Percentiles rank a stretch among this genome's conserved stretches.
Evolutionary conservation across 1,140 invertebrate species (phyloP).

Genomic region (Drosophila rhopaloa): DNA sequence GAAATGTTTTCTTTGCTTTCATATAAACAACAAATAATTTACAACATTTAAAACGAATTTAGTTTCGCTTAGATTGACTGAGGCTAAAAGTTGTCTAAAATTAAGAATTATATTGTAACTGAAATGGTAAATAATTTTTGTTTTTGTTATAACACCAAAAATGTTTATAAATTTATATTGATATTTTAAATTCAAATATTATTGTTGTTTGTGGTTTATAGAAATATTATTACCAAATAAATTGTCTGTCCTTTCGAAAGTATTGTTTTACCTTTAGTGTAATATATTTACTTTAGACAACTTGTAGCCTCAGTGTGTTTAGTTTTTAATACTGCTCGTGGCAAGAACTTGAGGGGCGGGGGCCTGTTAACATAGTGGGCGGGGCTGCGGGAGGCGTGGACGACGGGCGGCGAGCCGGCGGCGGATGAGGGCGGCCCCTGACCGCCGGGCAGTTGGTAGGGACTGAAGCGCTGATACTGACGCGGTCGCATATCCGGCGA

Average conservation of each 20-base stretch:
- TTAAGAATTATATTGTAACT: background rate
- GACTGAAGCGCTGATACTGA: slow-evolving; percentile 83
- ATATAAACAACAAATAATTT: slow-evolving; percentile 75
- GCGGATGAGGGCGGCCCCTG: slow-evolving; percentile 39
- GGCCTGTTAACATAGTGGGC: slow-evolving; percentile 57
- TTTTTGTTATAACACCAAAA: too few relatives aligned
- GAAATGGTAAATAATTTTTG: too few relatives aligned
- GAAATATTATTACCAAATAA: too few relatives aligned
- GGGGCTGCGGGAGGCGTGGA: slow-evolving; percentile 69
- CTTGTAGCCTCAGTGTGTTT: slow-evolving; percentile 17
- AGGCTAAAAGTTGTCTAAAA: background rate
- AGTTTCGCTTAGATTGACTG: slow-evolving; percentile 11
- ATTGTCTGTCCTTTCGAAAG: too few relatives aligned
- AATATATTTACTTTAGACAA: background rate
- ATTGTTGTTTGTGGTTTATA: too few relatives aligned
- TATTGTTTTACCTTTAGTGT: too few relatives aligned
- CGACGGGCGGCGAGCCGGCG: slow-evolving; percentile 53
- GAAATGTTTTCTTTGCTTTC: slow-evolving; percentile 4
- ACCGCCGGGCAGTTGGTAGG: slow-evolving; percentile 75
- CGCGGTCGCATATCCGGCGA: slow-evolving; percentile 84
- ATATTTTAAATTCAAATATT: too few relatives aligned
- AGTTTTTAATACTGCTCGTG: slow-evolving; percentile 73
- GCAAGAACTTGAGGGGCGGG: slow-evolving; percentile 44
- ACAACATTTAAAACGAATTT: slow-evolving; percentile 67
- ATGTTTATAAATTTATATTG: too few relatives aligned